Evolutionary conservation across 2,113 vertebrate genomes (phyloP).

Genomic region (Dipodomys merriami): DNA sequence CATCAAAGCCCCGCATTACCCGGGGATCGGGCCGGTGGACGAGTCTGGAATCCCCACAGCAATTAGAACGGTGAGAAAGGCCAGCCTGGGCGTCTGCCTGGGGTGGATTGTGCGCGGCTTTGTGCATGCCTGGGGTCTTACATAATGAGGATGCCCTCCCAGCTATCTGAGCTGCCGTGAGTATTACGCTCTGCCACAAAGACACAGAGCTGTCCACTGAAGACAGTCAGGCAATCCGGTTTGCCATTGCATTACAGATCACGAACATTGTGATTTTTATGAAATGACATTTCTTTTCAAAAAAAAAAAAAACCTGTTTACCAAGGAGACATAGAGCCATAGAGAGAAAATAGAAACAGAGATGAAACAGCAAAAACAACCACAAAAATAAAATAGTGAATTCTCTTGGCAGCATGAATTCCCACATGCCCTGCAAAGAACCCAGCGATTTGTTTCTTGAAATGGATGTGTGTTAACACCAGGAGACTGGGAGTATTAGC

Average conservation of each 20-base stretch:
- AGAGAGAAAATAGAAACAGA: constrained; percentile 6
- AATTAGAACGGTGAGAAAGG: constrained; percentile 95
- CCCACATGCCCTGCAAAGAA: constrained; percentile 53
- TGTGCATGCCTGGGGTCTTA: constrained; percentile 84
- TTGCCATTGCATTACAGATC: constrained; percentile 77
- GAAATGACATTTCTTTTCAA: neutral
- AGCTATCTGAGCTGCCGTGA: constrained; percentile 77
- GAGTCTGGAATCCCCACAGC: constrained; percentile 97
- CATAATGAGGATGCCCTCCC: constrained; percentile 79
- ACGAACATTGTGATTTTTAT: constrained; percentile 52
- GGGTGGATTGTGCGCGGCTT: constrained; percentile 82
- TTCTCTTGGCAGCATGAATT: constrained; percentile 36
- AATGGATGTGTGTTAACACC: constrained; percentile 60
- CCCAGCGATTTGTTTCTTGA: constrained; percentile 52
- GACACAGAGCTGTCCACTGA: constrained; percentile 61
- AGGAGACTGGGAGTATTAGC: constrained; percentile 5
- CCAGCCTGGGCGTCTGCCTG: constrained; percentile 67
- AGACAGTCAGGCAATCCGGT: constrained; percentile 67
- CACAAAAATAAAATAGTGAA: neutral
- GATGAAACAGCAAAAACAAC: neutral
- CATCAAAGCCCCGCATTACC: constrained; percentile 96
- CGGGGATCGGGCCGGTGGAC: constrained; percentile 96
- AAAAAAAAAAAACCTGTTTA: neutral
- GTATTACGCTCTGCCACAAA: constrained; percentile 77
- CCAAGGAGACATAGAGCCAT: neutral